Evolutionary conservation across 2,113 vertebrate genomes (phyloP).

Genomic region (Callaeas wilsoni): DNA sequence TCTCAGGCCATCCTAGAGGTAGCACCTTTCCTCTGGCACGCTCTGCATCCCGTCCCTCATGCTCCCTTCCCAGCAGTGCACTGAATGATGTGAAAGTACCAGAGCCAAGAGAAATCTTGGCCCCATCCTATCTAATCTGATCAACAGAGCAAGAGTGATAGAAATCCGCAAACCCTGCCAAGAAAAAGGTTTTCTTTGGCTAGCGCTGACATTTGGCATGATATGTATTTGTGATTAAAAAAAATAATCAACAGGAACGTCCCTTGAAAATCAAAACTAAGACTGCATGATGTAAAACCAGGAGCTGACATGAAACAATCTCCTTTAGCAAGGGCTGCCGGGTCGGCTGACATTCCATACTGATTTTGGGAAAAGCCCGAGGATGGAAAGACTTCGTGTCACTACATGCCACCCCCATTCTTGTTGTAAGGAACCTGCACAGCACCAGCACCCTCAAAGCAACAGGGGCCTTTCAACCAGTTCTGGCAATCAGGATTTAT

Average conservation of each 20-base stretch:
- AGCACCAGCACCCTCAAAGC: not conserved
- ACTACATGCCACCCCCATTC: not conserved
- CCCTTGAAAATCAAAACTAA: not conserved
- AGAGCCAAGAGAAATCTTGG: slow-evolving; percentile 34
- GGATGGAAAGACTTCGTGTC: not conserved
- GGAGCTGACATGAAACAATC: not conserved
- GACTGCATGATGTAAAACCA: not conserved
- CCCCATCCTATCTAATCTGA: slow-evolving; percentile 18
- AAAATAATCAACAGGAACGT: not conserved
- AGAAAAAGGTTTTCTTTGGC: slow-evolving; percentile 13
- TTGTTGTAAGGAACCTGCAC: not conserved
- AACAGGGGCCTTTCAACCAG: not conserved
- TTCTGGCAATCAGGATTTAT: not conserved
- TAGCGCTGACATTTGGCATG: not conserved
- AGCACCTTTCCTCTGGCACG: not conserved
- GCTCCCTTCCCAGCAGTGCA: not conserved
- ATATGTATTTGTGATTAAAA: not conserved
- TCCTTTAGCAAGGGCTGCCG: not conserved
- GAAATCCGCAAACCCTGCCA: not conserved
- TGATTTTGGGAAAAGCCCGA: not conserved
- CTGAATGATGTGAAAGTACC: not conserved
- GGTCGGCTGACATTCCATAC: not conserved
- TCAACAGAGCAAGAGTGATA: not conserved
- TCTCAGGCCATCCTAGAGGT: not conserved
- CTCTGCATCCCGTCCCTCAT: not conserved